Percentiles rank a stretch among this genome's conserved stretches.
Evolutionary conservation across 2,797 vertebrate genomes (phyloP).

Genomic region (Dipus sagitta): DNA sequence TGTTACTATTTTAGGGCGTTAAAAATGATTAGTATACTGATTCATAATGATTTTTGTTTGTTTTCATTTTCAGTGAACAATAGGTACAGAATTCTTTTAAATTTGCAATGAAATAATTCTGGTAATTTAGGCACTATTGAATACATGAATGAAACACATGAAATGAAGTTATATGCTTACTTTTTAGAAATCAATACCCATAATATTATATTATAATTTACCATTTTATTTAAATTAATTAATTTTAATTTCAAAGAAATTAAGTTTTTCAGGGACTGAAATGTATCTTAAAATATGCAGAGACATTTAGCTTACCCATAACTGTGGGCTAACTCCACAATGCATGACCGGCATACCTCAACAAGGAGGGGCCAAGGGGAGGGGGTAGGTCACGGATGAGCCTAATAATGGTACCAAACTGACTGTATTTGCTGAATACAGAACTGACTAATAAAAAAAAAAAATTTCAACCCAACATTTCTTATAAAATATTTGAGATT

Average conservation of each 20-base stretch:
- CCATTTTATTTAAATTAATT: constrained; percentile 56
- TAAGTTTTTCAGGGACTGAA: constrained; percentile 22
- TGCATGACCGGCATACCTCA: too few relatives aligned
- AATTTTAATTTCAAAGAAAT: constrained; percentile 36
- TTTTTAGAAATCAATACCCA: constrained; percentile 67
- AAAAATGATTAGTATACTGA: not conserved
- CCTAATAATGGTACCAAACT: too few relatives aligned
- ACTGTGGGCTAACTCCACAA: too few relatives aligned
- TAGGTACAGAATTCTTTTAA: constrained; percentile 22
- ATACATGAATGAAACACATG: constrained; percentile 67
- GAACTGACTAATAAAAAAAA: too few relatives aligned
- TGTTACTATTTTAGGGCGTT: constrained; percentile 3
- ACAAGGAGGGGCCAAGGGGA: too few relatives aligned
- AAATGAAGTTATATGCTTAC: constrained; percentile 75
- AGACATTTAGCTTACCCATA: too few relatives aligned
- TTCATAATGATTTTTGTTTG: not conserved
- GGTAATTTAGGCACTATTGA: not conserved
- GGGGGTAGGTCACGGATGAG: too few relatives aligned
- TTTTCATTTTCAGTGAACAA: not conserved
- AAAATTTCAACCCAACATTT: not conserved
- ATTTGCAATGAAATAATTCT: constrained; percentile 42
- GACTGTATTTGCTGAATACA: too few relatives aligned
- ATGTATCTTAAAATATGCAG: constrained; percentile 24
- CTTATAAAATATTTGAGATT: constrained; percentile 29
- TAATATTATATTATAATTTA: constrained; percentile 26